phyloP scores from a whole-genome alignment of 2,888 invertebrate species.

The Idaea straminata region DNA sequence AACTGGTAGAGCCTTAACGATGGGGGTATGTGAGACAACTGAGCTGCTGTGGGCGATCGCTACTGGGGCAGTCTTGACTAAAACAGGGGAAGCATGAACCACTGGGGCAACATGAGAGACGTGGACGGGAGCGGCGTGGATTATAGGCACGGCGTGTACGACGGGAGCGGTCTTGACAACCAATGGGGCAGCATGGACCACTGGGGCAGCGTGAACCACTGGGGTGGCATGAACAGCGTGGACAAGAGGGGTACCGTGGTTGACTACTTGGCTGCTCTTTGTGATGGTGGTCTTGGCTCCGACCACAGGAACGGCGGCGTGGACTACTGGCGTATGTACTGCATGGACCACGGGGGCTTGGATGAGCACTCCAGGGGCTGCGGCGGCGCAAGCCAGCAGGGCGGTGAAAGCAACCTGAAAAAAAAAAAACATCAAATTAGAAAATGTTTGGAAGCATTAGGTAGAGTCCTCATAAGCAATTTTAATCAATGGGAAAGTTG shows the following conservation, averaged over 20 bases:
- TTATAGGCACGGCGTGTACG: slow-evolving; percentile 45
- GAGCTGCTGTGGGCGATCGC: slow-evolving; percentile 67
- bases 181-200: slow-evolving; percentile 38
- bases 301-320: slow-evolving; percentile 56
- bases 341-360: slow-evolving; percentile 53
- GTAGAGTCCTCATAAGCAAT: neutral
- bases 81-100: slow-evolving; percentile 56
- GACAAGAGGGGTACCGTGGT: slow-evolving; percentile 63
- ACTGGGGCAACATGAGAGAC: slow-evolving; percentile 46
- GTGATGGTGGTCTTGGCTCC: slow-evolving; percentile 68
- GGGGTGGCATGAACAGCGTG: slow-evolving; percentile 49
- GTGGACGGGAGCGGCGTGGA: slow-evolving; percentile 46
- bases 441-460: neutral
- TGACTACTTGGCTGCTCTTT: slow-evolving; percentile 71
- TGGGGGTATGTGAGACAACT: slow-evolving; percentile 57
- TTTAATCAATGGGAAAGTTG: too few species aligned
- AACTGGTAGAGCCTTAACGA: slow-evolving; percentile 58
- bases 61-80: slow-evolving; percentile 64
- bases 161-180: slow-evolving; percentile 52
- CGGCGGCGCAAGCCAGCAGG: slow-evolving; percentile 73
- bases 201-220: slow-evolving; percentile 42
- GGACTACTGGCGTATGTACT: slow-evolving; percentile 55
- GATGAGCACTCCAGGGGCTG: slow-evolving; percentile 65
- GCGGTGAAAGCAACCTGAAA: slow-evolving; percentile 73
- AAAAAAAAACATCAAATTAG: neutral